Evolutionary conservation across 2,888 invertebrate genomes (phyloP), one percentile per base, ranked within the genome.

Genomic region (Erebia palarica): DNA sequence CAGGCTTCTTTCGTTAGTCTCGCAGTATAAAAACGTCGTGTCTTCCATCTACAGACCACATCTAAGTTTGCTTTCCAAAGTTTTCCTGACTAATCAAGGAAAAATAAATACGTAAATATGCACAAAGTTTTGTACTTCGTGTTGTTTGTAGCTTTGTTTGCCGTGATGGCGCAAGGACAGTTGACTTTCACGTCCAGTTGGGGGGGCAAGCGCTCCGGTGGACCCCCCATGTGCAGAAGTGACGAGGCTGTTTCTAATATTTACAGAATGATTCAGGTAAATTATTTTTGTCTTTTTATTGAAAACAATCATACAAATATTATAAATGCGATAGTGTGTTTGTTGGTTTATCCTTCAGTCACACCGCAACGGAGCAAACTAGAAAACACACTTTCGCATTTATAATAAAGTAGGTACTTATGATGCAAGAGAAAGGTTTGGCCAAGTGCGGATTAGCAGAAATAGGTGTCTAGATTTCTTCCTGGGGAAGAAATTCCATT

Each of bases 101-200:
- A 58, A 3, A 42, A 21, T 5, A 60, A 51, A 42, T 55, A 21
- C 2, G 42, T 1, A 71, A 86, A 78, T 65, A 89, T 90, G 90
- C 80, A 83, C 74, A 87, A 86, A 74, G 59, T 81, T 44, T 73
- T 82, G 64, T 73, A 86, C 42, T 75, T 86, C 16, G 69, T 87
- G 18, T 74, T 89, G 44, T 59, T 91, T 65, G 75, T 87, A 55
- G 87, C 85, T 9, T 89, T 85, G 76, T 63, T 87, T 49, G 84
- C 84, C 71, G 65, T 87, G 42, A 69, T 82, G 55, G 79, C 82
- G 18, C 84, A 89, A 1, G 94, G 90, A 0, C 94, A 94, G 79
- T 81, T 95, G 53, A 95, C 94, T 5, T 95, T 94, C 80, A 94
- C 94, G 0, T 94, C 94, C 0, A 92, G 90, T 68, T 95, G 94